Evolutionary conservation across 2,888 invertebrate species (phyloP).

Genomic region (Ormyrus nitidulus): DNA sequence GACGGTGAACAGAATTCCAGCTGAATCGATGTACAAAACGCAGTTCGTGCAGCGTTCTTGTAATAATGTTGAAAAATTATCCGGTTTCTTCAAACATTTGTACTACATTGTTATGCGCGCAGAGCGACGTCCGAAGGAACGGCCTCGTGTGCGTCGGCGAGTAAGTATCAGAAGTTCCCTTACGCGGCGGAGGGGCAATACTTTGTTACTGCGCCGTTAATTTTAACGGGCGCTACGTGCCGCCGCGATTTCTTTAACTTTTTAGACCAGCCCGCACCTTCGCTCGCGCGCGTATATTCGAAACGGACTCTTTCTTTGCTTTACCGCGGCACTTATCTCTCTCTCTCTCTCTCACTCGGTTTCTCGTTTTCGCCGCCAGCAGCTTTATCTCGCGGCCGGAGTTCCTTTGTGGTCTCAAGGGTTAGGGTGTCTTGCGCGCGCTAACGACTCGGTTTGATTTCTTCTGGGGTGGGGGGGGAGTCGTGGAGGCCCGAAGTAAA

Average conservation of each 20-base stretch:
- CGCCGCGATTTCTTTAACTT: slow-evolving; percentile 70
- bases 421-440: slow-evolving; percentile 5
- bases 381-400: background rate
- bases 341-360: slow-evolving; percentile 11
- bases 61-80: no score
- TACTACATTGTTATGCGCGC: no score
- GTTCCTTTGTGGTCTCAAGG: background rate
- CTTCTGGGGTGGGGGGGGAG: background rate
- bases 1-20: no score
- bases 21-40: no score
- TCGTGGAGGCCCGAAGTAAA: background rate
- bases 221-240: slow-evolving; percentile 74
- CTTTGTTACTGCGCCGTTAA: slow-evolving; percentile 74
- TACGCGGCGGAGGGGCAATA: slow-evolving; percentile 64
- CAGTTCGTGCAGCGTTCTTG: no score
- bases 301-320: slow-evolving; percentile 9
- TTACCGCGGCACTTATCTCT: slow-evolving; percentile 29
- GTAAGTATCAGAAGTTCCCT: slow-evolving; percentile 60
- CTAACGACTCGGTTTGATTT: slow-evolving; percentile 50
- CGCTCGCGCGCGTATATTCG: background rate
- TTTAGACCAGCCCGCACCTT: slow-evolving; percentile 38
- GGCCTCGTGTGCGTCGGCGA: background rate
- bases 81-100: no score
- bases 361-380: background rate
- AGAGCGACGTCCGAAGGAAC: no score